Evolutionary conservation across 2,888 invertebrate species (phyloP), one percentile per base, ranked within the genome.

Genomic region (Trachelus iudaicus): DNA sequence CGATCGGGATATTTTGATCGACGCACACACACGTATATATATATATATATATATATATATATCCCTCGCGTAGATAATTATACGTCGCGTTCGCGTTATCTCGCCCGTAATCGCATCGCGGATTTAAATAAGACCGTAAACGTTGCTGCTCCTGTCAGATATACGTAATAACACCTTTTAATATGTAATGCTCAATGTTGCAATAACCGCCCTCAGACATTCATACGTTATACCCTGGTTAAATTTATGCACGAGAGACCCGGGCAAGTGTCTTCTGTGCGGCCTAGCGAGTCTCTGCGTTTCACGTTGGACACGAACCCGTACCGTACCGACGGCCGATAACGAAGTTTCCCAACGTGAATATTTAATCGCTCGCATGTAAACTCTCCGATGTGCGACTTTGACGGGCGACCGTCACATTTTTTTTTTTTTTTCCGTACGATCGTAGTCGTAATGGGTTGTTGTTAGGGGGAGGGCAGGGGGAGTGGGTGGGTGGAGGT

Each of bases 151-250:
- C 77, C 77, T 83, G 79, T 86, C 86, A 82, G 83, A 85, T 84
- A 85, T 85, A 83, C 79, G 85, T 89, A 88, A 88, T 88, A 87
- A 89, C 87, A 88, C 85, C 86, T 86, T 88, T 89, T 86, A 87
- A 85, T 81, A 84, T 81, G 79, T 75, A 79, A 75, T 76, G 79
- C 77, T 77, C 75, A 81, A 79, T 77, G 80, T 82, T 82, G 84
- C 84, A 81, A 86, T 79, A 79, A 82, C 83, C 23, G 40, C 40
- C 40, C 23, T 56, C 40, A 6, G 40, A 23, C 40, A 56, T 56
- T 56, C 23, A 56, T 23, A 23, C 23, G 2, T 23, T 23, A 23
- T 6, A 56, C 23, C 40, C 40, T 6, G 40, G 23, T 56, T 6
- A 23, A 56, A 23, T 56, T 56, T 23, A 23, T 23, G 40, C 40